Base-by-base conservation (phyloP, 1,140 invertebrate genomes). In the Apis florea region DNA sequence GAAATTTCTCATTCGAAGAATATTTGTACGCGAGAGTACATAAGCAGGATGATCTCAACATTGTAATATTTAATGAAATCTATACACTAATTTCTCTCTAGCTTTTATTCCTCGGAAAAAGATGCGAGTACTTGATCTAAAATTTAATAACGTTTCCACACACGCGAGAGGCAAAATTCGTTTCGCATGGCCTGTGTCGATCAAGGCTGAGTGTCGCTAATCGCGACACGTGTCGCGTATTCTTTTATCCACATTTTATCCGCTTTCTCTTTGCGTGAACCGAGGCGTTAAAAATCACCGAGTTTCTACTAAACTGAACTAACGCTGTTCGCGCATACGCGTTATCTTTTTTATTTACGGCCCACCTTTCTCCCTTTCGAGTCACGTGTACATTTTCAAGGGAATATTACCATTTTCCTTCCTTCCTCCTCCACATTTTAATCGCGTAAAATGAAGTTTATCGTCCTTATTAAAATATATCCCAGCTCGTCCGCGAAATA, bases 311-410 rank as follows among this genome's bases (percentile, higher is more conserved):
- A 6, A 10, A 51, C 26, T 21, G 1, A 11, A 19, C 5, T 0
- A 8, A 12, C 11, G 13, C 8, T 47, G 15, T 47, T 47, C 47
- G 2, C 13, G 51, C 15, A 15, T 26, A n/a, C 12, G 9, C 1
- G 49, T 24, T 69, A 69, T 53, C 68, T 70, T 24, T 53, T 70
- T 24, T 19, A 70, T 53, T 69, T 69, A 19, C 67, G 21, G 19
- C 0, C 31, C 31, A 40, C 31, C 11, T 66, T 26, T 19, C 49
- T 47, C 10, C 5, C 8, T 53, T 24, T 26, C 68, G 17, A 24
- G 1, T 24, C 17, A 1, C 49, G 15, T 8, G 49, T 17, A 40
- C 31, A 19, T 8, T 61, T 12, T 61, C 13, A 4, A 31, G 2
- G 19, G 9, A n/a, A 4, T 63, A 31, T 17, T 17, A 0, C 15